phyloP scores from a whole-genome alignment of 2,797 vertebrate genomes.

The Megalops cyprinoides region DNA sequence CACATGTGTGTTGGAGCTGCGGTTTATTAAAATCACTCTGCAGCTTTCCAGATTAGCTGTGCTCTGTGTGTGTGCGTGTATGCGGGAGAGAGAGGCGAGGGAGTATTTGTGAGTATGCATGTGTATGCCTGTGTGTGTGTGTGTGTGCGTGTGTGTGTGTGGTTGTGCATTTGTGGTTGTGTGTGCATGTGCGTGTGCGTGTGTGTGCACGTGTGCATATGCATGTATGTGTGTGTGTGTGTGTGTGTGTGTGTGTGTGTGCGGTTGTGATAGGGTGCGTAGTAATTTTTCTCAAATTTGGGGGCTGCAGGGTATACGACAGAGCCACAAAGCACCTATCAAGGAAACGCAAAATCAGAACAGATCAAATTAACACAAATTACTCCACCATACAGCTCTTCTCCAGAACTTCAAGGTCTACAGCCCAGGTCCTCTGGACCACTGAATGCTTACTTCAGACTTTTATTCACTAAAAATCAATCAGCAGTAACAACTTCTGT shows the following conservation, averaged over 20 bases:
- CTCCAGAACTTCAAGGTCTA: neutral
- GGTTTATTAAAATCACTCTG: constrained; percentile 51
- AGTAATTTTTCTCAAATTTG: constrained; percentile 11
- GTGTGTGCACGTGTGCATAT: neutral
- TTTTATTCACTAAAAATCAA: no score
- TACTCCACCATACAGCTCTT: neutral
- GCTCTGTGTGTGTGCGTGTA: constrained; percentile 1
- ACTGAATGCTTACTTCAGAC: neutral
- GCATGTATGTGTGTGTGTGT: constrained; percentile 32
- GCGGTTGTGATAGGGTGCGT: constrained; percentile 33
- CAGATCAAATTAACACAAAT: neutral
- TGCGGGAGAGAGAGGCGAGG: neutral
- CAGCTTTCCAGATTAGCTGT: constrained; percentile 59
- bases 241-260: neutral
- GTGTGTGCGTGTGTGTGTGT: constrained; percentile 28
- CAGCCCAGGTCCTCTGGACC: neutral
- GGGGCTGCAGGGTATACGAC: neutral
- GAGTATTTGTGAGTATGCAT: constrained; percentile 12
- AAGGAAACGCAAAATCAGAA: neutral
- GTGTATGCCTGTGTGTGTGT: neutral
- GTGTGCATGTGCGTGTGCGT: constrained; percentile 32
- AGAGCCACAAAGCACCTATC: neutral
- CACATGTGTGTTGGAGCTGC: constrained; percentile 65
- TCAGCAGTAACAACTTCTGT: no score
- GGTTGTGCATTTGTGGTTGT: no score